phyloP scores from a whole-genome alignment of 2,888 invertebrate species.

The Loripinus fragilis region DNA sequence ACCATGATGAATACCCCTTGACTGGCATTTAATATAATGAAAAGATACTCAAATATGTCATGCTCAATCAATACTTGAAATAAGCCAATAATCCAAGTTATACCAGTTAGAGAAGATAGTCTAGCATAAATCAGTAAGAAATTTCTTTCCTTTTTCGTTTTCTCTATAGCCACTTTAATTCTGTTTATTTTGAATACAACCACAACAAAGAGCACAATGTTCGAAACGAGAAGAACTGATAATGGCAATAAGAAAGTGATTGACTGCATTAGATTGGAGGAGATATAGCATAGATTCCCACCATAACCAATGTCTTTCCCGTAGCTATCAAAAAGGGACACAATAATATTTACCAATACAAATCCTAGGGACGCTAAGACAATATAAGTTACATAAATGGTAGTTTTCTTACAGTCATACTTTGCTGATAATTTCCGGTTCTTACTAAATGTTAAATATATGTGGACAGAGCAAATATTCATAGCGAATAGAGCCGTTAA shows the following conservation, averaged over 20 bases:
- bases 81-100: neutral
- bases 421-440: neutral
- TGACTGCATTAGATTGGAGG: neutral
- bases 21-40: neutral
- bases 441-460: neutral
- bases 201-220: neutral
- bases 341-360: neutral
- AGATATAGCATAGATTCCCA: neutral
- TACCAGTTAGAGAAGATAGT: neutral
- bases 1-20: neutral
- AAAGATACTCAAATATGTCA: neutral
- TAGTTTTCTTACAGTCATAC: neutral
- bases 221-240: neutral
- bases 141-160: neutral
- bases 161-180: neutral
- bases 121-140: neutral
- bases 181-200: neutral
- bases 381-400: neutral
- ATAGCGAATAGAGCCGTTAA: neutral
- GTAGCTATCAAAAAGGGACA: neutral
- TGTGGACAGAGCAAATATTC: neutral
- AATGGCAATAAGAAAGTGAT: neutral
- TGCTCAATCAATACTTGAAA: neutral
- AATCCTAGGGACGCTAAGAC: neutral
- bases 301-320: neutral